Conservation (phyloP, 2,888 invertebrate genomes). For the Noctua fimbriata region DNA sequence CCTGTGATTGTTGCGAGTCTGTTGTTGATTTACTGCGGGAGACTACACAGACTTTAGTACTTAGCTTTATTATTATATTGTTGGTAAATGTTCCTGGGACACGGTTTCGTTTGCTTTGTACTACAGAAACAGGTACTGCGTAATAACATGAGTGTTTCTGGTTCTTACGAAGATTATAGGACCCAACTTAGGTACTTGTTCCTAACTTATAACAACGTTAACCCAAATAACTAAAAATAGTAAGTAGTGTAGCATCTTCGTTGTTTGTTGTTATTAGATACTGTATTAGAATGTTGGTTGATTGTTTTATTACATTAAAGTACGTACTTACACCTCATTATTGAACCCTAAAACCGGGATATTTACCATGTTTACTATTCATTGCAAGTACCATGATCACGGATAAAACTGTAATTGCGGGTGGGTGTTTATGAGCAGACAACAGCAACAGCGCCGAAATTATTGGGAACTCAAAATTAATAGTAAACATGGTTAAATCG, state of each 20-base stretch:
- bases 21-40: slow-evolving; percentile 19
- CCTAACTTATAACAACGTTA: not conserved
- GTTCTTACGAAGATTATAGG: not conserved
- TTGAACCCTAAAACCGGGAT: not conserved
- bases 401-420: no score
- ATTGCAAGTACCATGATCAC: no score
- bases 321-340: not conserved
- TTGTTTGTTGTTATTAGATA: not conserved
- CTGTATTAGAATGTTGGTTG: not conserved
- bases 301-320: not conserved
- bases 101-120: not conserved
- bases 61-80: not conserved
- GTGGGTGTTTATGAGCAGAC: no score
- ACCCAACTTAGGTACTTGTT: not conserved
- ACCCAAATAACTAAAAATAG: not conserved
- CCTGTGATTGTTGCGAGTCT: slow-evolving; percentile 24
- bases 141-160: not conserved
- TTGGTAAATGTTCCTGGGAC: slow-evolving; percentile 8
- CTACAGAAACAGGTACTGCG: not conserved
- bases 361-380: no score
- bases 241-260: not conserved
- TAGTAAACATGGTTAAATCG: no score
- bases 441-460: no score
- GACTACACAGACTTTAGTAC: not conserved
- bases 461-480: no score